phyloP scores from a whole-genome alignment of 2,797 vertebrate species.

The Ciconia nigra region DNA sequence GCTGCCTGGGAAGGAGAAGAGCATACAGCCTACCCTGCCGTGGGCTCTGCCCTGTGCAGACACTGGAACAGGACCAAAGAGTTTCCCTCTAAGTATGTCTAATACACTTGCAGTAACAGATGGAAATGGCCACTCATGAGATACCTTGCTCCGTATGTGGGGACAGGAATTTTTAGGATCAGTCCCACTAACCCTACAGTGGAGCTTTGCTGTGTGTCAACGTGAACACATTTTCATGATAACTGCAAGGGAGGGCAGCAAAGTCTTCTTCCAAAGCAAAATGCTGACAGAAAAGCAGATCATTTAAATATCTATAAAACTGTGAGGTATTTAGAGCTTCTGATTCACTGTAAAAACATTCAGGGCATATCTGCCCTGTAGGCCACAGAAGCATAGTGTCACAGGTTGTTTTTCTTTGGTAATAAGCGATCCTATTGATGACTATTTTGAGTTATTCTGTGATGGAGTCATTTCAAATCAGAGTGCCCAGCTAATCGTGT shows the following conservation, averaged over 20 bases:
- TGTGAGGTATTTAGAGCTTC: not conserved
- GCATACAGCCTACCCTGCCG: accelerated
- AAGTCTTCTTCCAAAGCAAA: not conserved
- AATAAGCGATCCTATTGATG: not conserved
- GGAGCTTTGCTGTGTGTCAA: not conserved
- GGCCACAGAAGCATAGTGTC: not conserved
- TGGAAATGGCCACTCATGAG: not conserved
- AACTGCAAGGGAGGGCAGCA: slow-evolving; percentile 36
- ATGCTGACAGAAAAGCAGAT: not conserved
- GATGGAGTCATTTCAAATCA: not conserved
- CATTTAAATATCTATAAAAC: not conserved
- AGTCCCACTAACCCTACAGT: no score
- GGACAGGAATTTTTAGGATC: not conserved
- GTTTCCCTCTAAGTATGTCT: not conserved
- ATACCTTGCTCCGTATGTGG: not conserved
- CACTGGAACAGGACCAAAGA: not conserved
- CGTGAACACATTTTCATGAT: not conserved
- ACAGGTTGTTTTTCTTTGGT: not conserved
- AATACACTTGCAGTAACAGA: not conserved
- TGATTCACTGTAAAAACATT: not conserved
- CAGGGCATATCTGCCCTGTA: not conserved
- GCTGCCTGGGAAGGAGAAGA: not conserved
- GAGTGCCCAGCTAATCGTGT: not conserved
- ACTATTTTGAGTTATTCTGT: not conserved
- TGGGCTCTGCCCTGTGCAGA: not conserved